Percentiles rank a stretch among this genome's conserved stretches.
Conservation (phyloP, 2,888 invertebrate species). For the Synanthedon andrenaeformis region DNA sequence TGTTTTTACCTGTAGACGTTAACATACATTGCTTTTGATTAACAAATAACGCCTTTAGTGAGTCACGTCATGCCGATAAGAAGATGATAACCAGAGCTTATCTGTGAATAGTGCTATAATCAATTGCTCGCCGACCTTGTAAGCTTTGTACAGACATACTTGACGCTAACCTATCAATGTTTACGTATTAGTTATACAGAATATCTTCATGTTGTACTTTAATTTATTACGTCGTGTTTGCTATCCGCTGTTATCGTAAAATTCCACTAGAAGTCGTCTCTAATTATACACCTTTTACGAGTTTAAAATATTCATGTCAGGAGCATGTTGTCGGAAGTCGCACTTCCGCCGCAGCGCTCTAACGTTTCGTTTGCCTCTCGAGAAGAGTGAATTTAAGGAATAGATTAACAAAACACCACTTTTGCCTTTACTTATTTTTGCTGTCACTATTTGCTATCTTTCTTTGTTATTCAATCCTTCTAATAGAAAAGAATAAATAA, state of each 20-base stretch:
- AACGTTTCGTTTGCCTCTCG: background rate
- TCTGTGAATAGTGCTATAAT: background rate
- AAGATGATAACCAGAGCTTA: background rate
- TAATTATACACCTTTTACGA: background rate
- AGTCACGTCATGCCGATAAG: background rate
- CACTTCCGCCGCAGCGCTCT: slow-evolving; percentile 32
- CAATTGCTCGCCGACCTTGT: background rate
- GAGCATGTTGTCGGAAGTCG: slow-evolving; percentile 27
- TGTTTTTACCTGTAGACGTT: no score
- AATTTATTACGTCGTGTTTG: no score
- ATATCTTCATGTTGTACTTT: background rate
- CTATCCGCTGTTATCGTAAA: background rate
- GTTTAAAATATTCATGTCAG: background rate
- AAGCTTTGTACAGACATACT: slow-evolving; percentile 1
- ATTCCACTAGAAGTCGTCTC: background rate
- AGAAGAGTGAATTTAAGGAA: no score
- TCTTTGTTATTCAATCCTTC: no score
- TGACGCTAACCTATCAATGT: background rate
- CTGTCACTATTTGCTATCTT: no score
- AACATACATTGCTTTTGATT: no score
- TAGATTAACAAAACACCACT: no score
- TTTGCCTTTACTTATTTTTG: no score
- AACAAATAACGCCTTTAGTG: no score
- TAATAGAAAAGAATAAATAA: no score
- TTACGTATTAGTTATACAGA: background rate